A percentile compares a stretch with the other conserved stretches of the same genome.
phyloP scores from a whole-genome alignment of 2,888 invertebrate species.

The Terebella lapidaria region DNA sequence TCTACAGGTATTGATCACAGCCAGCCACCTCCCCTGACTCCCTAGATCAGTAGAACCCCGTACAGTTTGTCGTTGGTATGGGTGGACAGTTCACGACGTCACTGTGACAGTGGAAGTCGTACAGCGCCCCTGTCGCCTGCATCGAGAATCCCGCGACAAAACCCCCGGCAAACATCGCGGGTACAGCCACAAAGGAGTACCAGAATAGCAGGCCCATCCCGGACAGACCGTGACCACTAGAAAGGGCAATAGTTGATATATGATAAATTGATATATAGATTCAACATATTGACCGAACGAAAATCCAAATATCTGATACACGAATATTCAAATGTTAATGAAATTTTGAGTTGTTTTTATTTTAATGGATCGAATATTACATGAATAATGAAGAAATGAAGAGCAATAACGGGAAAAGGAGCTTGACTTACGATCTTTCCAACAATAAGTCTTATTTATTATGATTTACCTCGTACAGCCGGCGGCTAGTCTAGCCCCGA shows the following conservation, averaged over 20 bases:
- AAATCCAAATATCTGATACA: no score
- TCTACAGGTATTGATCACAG: no score
- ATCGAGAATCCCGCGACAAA: slow-evolving; percentile 38
- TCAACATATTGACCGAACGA: no score
- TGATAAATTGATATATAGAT: no score
- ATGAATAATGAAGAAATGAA: no score
- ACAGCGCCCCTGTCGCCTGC: slow-evolving; percentile 24
- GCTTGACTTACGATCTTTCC: not conserved
- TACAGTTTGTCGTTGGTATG: slow-evolving; percentile 1
- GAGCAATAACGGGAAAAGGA: not conserved
- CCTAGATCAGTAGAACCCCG: no score
- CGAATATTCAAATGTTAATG: no score
- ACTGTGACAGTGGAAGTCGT: slow-evolving; percentile 8
- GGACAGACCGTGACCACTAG: slow-evolving; percentile 46
- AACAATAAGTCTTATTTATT: no score
- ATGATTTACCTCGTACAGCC: slow-evolving; percentile 23
- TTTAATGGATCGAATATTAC: no score
- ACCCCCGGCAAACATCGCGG: slow-evolving; percentile 43
- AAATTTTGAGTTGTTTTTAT: no score
- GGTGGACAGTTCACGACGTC: not conserved
- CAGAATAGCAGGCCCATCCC: slow-evolving; percentile 40
- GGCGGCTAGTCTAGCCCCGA: slow-evolving; percentile 20
- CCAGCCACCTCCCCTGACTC: no score
- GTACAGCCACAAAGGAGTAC: slow-evolving; percentile 40
- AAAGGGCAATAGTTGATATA: slow-evolving; percentile 8